Evolutionary conservation across 2,888 invertebrate species (phyloP), one percentile per base, ranked within the genome.

Genomic region (Brachypterus glaber): DNA sequence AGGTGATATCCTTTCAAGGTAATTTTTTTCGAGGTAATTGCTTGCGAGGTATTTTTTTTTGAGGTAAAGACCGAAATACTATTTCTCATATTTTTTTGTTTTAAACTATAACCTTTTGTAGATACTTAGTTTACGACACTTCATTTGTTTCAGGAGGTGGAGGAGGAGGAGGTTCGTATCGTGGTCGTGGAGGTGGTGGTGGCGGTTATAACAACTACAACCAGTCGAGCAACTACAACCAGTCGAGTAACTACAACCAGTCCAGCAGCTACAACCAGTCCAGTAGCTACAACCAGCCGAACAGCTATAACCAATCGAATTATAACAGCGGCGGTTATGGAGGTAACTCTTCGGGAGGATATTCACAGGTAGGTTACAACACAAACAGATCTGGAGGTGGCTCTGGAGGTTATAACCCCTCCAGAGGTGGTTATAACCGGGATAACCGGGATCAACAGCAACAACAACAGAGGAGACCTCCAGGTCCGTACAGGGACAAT

Each of bases 401-500:
- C 9, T 21, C 8, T 9, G 11, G 12, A 27, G 17, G n/a, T 5
- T 9, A 26, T 26, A 26, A n/a, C n/a, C n/a, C n/a, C n/a, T n/a
- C n/a, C n/a, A n/a, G 40, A 15, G 36, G 46, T 3, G 40, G 41
- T 18, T 47, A 48, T 30, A 45, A 46, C 31, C 45, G 41, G 11
- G 39, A 47, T 38, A 46, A 46, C 34, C 35, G 42, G 14, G 39
- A 39, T 12, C 24, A 35, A 24, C 33, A 41, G 30, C 33, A 41
- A 31, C 25, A 40, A 25, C 34, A 41, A 17, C 12, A 48, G n/a
- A 43, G 45, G 16, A 45, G 59, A 34, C 51, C 49, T 4, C 52
- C 57, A 14, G 61, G 62, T 12, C 61, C 63, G 1, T 59, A 62
- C 31, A 49, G 52, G 26, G 60, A 61, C 36, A 49, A 55, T 41